Base-by-base conservation (phyloP, 1,140 invertebrate species). In the Alviniconcha marisindica region DNA sequence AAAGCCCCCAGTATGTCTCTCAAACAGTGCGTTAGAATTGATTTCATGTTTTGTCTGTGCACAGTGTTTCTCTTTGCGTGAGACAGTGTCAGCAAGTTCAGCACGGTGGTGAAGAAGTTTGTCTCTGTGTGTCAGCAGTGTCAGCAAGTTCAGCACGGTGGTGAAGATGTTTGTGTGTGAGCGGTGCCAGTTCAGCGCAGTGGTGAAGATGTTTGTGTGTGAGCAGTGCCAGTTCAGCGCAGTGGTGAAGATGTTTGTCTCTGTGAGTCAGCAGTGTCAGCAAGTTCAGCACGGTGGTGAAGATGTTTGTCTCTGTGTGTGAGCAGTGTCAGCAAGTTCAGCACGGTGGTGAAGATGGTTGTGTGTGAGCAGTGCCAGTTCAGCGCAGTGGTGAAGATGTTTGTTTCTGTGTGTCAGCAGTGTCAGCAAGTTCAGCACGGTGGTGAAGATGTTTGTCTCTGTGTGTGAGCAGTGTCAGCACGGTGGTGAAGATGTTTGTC, bases 211-310 rank as follows among this genome's bases (percentile, higher is more conserved):
- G 38, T 71, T 14, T 40, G 12, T 71, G 31, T 33, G 31, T 33
- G 31, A 7, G 54, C 54, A 24, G 54, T 2, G 54, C 21, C 18
- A 4, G 54, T 60, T 18, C 28, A n/a, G n/a, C n/a, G n/a, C n/a
- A n/a, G n/a, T n/a, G n/a, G n/a, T n/a, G n/a, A n/a, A n/a, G n/a
- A n/a, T n/a, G n/a, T n/a, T n/a, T n/a, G n/a, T n/a, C n/a, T n/a
- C n/a, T 48, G 44, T 48, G 44, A 10, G 44, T 48, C 10, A 71
- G 44, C 81, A 86, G 85, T 33, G 73, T 84, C 38, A 87, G 84
- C 60, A 87, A 88, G 40, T 44, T 91, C 14, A 81, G 86, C 14
- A 87, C 88, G 2, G 90, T 90, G 44, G 87, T 90, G 1, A 89
- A 89, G 80, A 87, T 36, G 3, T 71, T 33, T 71, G 21, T 71